phyloP scores from a whole-genome alignment of 2,113 vertebrate genomes.

The Crotophaga sulcirostris region DNA sequence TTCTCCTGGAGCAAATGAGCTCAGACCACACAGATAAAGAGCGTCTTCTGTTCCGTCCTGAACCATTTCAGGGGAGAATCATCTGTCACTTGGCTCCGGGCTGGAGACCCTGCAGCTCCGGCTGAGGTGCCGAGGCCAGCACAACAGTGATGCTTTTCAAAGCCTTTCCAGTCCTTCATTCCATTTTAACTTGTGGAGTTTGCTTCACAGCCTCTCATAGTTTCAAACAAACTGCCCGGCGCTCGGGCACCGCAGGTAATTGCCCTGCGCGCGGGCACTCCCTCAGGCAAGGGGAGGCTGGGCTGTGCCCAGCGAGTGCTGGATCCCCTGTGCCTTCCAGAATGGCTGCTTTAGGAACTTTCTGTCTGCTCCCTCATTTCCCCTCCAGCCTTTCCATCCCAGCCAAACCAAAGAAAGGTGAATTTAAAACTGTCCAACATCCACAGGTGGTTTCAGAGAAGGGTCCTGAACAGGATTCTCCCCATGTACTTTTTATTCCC shows the following conservation, averaged over 20 bases:
- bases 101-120: constrained; percentile 60
- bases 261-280: rapidly evolving
- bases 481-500: not conserved
- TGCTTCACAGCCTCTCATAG: not conserved
- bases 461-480: not conserved
- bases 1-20: constrained; percentile 77
- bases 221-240: not conserved
- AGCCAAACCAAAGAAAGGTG: not conserved
- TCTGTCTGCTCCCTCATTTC: rapidly evolving
- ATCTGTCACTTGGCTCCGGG: constrained; percentile 69
- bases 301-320: not conserved
- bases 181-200: not conserved
- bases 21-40: constrained; percentile 95
- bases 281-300: not conserved
- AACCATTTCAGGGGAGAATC: constrained; percentile 71
- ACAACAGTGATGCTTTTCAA: constrained; percentile 54
- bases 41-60: constrained; percentile 81
- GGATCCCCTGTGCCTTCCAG: not conserved
- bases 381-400: not conserved
- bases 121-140: constrained; percentile 46
- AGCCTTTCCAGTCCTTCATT: not conserved
- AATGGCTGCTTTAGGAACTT: rapidly evolving
- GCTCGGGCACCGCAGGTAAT: not conserved
- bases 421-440: not conserved
- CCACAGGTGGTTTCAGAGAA: not conserved